Base-by-base conservation (phyloP, 2,888 invertebrate genomes). In the Rotaria magnacalcarata region DNA sequence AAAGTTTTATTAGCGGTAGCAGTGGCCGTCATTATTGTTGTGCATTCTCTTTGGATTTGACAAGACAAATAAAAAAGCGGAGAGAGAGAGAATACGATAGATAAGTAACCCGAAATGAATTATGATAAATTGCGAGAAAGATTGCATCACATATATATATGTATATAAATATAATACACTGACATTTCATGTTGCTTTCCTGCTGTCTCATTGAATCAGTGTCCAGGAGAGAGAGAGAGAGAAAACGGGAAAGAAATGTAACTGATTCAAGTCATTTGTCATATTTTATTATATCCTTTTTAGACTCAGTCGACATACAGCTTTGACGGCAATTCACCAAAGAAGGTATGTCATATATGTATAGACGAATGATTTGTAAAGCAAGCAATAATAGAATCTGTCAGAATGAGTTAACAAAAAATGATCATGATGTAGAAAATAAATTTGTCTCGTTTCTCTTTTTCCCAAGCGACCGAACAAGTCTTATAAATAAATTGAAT, bases 221-320 rank as follows among this genome's bases (percentile, higher is more conserved):
- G 27, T 34, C 67, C 67, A 11, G 16, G 67, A 67, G 67, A 27
- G 67, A 67, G 2, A 27, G 34, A 67, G 60, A 52, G 16, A 52
- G 60, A 52, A 2, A 52, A 8, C 27, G 27, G 27, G 34, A 67
- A 67, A 67, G 67, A 34, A 67, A 67, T 67, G 34, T 67, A 67
- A 67, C 67, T 67, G 67, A 67, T 67, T 80, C 75, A 47, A 43
- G 47, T 47, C 47, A 47, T 80, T 80, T 47, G 19, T 80, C 75
- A 43, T 47, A 80, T 80, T 47, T 80, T 80, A 10, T 47, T 47
- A 24, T 80, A 47, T 80, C 47, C 14, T 52, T 80, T 80, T 80
- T 80, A 80, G 75, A 80, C 75, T 80, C 75, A 80, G 47, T 80
- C 75, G 75, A 80, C 75, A 80, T 80, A 80, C 47, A 80, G 75